These are phyloP conservation scores for Podilymbus podiceps DNA, from an alignment of 2,113 vertebrate genomes.

Conservation along the genomic window DNA sequence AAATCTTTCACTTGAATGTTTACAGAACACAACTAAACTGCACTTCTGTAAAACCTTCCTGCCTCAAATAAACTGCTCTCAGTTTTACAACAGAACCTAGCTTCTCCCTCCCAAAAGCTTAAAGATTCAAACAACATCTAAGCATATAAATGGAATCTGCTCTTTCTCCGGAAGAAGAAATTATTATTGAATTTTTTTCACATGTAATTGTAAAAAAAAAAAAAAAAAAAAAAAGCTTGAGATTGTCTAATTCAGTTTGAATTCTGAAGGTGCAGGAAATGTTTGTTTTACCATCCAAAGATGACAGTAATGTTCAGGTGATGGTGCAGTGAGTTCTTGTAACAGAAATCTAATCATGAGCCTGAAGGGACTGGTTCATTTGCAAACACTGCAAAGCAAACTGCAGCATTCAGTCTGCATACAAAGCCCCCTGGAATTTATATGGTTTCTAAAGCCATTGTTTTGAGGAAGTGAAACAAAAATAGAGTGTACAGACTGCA, in stretches of 20 bases:
- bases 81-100: not conserved
- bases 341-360: not conserved
- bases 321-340: not conserved
- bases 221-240: not conserved
- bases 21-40: not conserved
- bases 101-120: not conserved
- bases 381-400: not conserved
- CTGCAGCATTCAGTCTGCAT: not conserved
- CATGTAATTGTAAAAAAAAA: not conserved
- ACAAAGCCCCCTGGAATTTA: not conserved
- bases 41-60: not conserved
- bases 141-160: not conserved
- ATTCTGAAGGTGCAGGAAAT: not conserved
- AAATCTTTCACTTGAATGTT: not conserved
- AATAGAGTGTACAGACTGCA: not conserved
- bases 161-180: not conserved
- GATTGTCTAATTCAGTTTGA: not conserved
- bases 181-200: not conserved
- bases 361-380: not conserved
- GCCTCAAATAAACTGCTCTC: not conserved
- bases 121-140: not conserved
- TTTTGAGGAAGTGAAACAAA: not conserved
- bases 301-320: not conserved
- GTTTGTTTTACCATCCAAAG: not conserved
- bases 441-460: not conserved